A percentile compares a stretch with the other conserved stretches of the same genome.
These are phyloP conservation scores for Drosophila mimetica DNA, from an alignment of 2,888 invertebrate species.

Conservation along the genomic window DNA sequence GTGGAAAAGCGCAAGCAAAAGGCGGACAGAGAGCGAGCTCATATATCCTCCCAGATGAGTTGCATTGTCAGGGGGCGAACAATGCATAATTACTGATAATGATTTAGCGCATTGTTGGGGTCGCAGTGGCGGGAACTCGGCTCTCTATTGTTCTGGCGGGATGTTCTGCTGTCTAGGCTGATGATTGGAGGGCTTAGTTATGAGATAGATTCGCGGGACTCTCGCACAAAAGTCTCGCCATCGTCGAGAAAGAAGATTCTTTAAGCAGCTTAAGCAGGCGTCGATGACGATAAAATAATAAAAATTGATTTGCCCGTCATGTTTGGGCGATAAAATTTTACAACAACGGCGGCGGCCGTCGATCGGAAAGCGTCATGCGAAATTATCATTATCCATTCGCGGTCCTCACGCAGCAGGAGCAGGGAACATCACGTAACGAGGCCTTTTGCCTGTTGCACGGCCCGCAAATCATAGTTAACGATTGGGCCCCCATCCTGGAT, in stretches of 20 bases:
- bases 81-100: slow-evolving; percentile 80
- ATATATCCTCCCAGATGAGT: slow-evolving; percentile 21
- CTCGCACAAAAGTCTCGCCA: slow-evolving; percentile 10
- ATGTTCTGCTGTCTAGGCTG: slow-evolving; percentile 12
- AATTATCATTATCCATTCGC: slow-evolving; percentile 68
- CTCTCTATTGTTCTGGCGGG: slow-evolving; percentile 66
- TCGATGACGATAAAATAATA: slow-evolving; percentile 71
- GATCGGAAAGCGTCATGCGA: slow-evolving; percentile 58
- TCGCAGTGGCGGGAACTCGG: slow-evolving; percentile 17
- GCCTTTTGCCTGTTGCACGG: slow-evolving; percentile 44
- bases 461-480: slow-evolving; percentile 72
- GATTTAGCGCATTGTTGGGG: slow-evolving; percentile 71
- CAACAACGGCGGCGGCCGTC: slow-evolving; percentile 31
- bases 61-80: slow-evolving; percentile 49
- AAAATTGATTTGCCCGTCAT: slow-evolving; percentile 73
- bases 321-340: slow-evolving; percentile 72
- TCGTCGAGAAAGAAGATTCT: slow-evolving; percentile 15
- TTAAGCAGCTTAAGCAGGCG: slow-evolving; percentile 45
- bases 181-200: slow-evolving; percentile 59
- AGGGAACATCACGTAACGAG: slow-evolving; percentile 34
- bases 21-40: slow-evolving; percentile 23
- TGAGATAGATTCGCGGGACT: slow-evolving; percentile 51
- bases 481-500: slow-evolving; percentile 20
- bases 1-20: slow-evolving; percentile 31
- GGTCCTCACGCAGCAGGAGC: slow-evolving; percentile 40